Percentiles rank a stretch among this genome's conserved stretches.
These are phyloP conservation scores for Coracopsis vasa DNA, from an alignment of 2,113 vertebrate species.

Conservation along the genomic window DNA sequence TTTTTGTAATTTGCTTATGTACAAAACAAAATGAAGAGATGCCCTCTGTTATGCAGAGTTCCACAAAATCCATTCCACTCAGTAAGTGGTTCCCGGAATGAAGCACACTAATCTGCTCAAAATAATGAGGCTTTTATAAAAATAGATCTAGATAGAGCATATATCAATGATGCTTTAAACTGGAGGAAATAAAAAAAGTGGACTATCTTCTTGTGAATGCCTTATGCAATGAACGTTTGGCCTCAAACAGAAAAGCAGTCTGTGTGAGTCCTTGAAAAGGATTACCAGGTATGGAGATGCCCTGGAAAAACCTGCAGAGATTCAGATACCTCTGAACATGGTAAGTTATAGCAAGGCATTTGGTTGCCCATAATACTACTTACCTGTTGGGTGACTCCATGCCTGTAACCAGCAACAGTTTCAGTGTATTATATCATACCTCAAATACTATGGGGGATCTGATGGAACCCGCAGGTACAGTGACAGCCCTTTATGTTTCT, in stretches of 20 bases:
- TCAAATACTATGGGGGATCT: not conserved
- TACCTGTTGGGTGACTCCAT: not conserved
- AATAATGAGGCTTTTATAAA: not conserved
- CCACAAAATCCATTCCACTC: not conserved
- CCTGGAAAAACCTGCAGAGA: not conserved
- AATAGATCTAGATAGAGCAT: not conserved
- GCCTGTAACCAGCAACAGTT: not conserved
- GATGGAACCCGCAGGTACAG: not conserved
- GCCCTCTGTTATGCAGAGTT: not conserved
- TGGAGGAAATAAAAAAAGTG: not conserved
- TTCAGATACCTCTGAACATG: not conserved
- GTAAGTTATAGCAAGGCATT: not conserved
- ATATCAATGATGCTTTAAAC: not conserved
- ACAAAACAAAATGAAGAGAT: not conserved
- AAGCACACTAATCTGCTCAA: not conserved
- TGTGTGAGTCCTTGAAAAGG: not conserved
- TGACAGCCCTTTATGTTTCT: not conserved
- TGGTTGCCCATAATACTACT: not conserved
- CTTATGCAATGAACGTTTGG: not conserved
- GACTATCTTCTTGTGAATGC: not conserved
- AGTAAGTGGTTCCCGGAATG: not conserved
- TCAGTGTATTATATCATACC: not conserved
- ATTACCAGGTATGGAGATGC: not conserved
- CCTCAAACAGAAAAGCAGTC: not conserved
- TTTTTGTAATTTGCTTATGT: not conserved